Conservation (phyloP, 23 tunicate genomes). For the Trididemnum nubilum region DNA sequence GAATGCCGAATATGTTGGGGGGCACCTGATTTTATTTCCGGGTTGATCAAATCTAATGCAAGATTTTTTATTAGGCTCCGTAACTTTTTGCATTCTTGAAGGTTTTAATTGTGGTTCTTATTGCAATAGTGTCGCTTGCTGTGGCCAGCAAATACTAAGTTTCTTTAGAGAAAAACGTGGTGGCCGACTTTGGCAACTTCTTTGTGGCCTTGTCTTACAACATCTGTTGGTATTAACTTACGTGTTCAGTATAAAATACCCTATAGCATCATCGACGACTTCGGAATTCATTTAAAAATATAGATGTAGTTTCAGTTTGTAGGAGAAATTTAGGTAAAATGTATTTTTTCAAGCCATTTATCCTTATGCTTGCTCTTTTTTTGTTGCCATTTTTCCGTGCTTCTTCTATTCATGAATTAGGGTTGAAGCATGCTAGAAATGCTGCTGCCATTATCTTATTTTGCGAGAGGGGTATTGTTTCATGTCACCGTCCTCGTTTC, state of each 20-base stretch:
- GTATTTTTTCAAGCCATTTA: not conserved
- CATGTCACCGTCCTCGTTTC: too few species aligned
- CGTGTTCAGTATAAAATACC: not conserved
- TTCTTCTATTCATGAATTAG: too few species aligned
- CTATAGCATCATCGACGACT: not conserved
- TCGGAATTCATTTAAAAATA: not conserved
- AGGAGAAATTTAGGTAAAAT: not conserved
- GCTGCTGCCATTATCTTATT: too few species aligned
- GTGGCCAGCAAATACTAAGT: not conserved
- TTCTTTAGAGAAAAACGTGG: not conserved
- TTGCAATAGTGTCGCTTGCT: not conserved
- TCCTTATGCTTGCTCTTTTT: not conserved
- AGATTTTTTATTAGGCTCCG: not conserved
- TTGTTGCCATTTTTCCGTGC: not conserved
- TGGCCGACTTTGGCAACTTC: not conserved
- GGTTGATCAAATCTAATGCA: too few species aligned
- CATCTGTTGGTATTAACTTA: not conserved
- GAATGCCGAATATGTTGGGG: too few species aligned
- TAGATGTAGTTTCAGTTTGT: not conserved
- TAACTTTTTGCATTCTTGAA: not conserved
- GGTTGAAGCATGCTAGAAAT: too few species aligned
- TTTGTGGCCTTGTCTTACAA: not conserved
- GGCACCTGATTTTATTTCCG: too few species aligned
- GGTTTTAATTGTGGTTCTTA: not conserved
- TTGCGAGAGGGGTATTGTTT: too few species aligned